Conservation (phyloP, 2,797 vertebrate species). For the Falco naumanni region DNA sequence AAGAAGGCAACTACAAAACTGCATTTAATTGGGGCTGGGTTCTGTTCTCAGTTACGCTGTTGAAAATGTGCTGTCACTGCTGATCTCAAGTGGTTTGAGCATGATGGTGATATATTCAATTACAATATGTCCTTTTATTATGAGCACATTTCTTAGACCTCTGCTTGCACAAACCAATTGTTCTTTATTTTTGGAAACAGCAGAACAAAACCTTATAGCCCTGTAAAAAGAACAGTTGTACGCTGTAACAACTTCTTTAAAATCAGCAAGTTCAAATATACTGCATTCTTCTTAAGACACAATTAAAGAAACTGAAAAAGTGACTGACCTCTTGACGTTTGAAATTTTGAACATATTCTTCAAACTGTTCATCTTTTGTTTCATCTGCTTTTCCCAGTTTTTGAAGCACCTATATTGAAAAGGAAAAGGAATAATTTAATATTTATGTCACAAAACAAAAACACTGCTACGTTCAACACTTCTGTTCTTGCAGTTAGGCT, state of each 20-base stretch:
- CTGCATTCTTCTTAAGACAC: background rate
- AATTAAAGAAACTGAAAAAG: background rate
- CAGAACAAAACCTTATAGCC: background rate
- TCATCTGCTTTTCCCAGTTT: slow-evolving; percentile 98
- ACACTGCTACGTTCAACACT: background rate
- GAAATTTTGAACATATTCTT: slow-evolving; percentile 95
- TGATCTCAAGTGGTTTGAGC: background rate
- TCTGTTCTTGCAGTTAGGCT: background rate
- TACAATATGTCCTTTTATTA: background rate
- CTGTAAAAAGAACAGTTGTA: background rate
- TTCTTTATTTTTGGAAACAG: background rate
- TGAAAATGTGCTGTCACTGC: background rate
- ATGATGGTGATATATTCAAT: background rate
- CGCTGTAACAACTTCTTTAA: background rate
- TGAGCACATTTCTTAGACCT: background rate
- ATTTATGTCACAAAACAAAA: background rate
- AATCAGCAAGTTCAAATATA: background rate
- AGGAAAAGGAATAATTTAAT: background rate
- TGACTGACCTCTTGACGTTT: slow-evolving; percentile 91
- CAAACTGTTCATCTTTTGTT: slow-evolving; percentile 98
- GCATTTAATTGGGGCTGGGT: background rate
- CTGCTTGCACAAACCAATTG: background rate
- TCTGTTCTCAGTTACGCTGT: background rate
- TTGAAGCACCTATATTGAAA: slow-evolving; percentile 86
- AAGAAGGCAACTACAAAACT: background rate